Evolutionary conservation across 1,140 invertebrate species (phyloP).

Genomic region (Teleogryllus occipitalis): DNA sequence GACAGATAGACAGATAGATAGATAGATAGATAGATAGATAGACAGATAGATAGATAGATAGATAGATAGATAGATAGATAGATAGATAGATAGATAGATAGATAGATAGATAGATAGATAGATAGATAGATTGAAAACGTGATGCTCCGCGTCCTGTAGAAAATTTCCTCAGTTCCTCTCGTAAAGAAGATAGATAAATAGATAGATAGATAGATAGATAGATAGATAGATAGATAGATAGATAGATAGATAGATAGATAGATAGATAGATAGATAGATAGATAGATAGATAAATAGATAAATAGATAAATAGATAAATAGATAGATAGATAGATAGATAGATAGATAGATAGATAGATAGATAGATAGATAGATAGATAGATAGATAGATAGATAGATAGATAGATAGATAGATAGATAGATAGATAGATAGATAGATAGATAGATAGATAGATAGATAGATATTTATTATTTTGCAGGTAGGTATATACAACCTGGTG

Average conservation of each 20-base stretch:
- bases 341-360: conserved; percentile 3
- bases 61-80: conserved; percentile 7
- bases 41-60: no score
- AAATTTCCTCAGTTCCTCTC: no score
- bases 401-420: conserved; percentile 7
- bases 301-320: no score
- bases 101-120: conserved; percentile 7
- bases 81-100: conserved; percentile 7
- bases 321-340: not conserved
- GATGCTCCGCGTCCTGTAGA: no score
- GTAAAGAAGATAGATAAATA: no score
- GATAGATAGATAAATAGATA: no score
- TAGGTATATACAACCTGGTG: no score
- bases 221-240: conserved; percentile 7
- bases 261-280: not conserved
- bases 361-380: conserved; percentile 7
- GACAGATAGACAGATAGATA: no score
- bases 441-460: no score
- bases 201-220: no score
- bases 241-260: conserved; percentile 3
- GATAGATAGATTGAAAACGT: not conserved
- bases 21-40: no score
- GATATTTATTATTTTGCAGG: no score
- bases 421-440: conserved; percentile 7
- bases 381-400: conserved; percentile 7